Conservation (phyloP, 2,113 vertebrate species). For the Rattus norvegicus region GRCr8 NC_086021.1:48282501-48283000, state of each 20-base stretch:
- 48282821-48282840: slow-evolving; percentile 72
- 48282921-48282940: slow-evolving; percentile 46
- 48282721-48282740: slow-evolving; percentile 78
- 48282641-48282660: slow-evolving; percentile 86
- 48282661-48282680: slow-evolving; percentile 83
- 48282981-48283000: slow-evolving; percentile 67
- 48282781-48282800: slow-evolving; percentile 76
- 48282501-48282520: slow-evolving; percentile 50
- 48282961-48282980: slow-evolving; percentile 67
- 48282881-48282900: slow-evolving; percentile 75
- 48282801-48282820: slow-evolving; percentile 68
- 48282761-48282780: slow-evolving; percentile 84
- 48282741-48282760: slow-evolving; percentile 82
- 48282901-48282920: slow-evolving; percentile 55
- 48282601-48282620: slow-evolving; percentile 63
- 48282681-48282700: slow-evolving; percentile 66
- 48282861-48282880: slow-evolving; percentile 72
- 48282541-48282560: slow-evolving; percentile 73
- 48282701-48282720: slow-evolving; percentile 78
- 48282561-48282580: slow-evolving; percentile 38
- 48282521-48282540: slow-evolving; percentile 73
- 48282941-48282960: slow-evolving; percentile 70
- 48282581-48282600: slow-evolving; percentile 65
- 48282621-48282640: slow-evolving; percentile 65
- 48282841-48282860: slow-evolving; percentile 81